Evolutionary conservation across 2,888 invertebrate genomes (phyloP).

Genomic region (Leucophenga maculata): DNA sequence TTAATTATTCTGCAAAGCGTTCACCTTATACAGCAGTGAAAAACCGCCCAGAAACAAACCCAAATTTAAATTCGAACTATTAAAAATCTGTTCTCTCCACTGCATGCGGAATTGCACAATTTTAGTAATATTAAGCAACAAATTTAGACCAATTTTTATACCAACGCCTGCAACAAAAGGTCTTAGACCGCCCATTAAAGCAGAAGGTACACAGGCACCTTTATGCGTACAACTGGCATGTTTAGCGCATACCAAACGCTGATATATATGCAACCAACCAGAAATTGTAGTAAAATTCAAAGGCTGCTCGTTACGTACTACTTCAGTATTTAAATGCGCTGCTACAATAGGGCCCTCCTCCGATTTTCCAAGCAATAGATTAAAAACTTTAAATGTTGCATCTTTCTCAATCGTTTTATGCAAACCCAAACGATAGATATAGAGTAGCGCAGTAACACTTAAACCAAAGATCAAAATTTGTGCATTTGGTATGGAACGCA

Average conservation of each 20-base stretch:
- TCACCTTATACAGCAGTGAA: conserved; percentile 78
- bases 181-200: conserved; percentile 73
- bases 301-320: not conserved
- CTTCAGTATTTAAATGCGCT: not conserved
- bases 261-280: conserved; percentile 52
- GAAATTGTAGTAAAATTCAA: conserved; percentile 44
- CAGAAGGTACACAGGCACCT: conserved; percentile 76
- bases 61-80: conserved; percentile 75
- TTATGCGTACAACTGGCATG: conserved; percentile 76
- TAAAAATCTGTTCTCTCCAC: conserved; percentile 74
- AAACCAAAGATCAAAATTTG: conserved; percentile 78
- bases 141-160: conserved; percentile 75
- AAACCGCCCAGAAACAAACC: conserved; percentile 80
- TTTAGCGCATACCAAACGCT: conserved; percentile 60
- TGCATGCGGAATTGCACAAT: conserved; percentile 74
- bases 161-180: conserved; percentile 77
- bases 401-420: conserved; percentile 72
- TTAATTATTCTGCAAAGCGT: too few species aligned
- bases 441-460: conserved; percentile 75
- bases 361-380: conserved; percentile 76
- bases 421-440: conserved; percentile 75
- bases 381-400: conserved; percentile 75
- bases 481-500: conserved; percentile 76
- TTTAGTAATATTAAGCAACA: conserved; percentile 74
- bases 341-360: conserved; percentile 64